A percentile compares a stretch with the other conserved stretches of the same genome.
These are phyloP conservation scores for Synanthedon andrenaeformis DNA, from an alignment of 2,888 invertebrate species.

Conservation along the genomic window DNA sequence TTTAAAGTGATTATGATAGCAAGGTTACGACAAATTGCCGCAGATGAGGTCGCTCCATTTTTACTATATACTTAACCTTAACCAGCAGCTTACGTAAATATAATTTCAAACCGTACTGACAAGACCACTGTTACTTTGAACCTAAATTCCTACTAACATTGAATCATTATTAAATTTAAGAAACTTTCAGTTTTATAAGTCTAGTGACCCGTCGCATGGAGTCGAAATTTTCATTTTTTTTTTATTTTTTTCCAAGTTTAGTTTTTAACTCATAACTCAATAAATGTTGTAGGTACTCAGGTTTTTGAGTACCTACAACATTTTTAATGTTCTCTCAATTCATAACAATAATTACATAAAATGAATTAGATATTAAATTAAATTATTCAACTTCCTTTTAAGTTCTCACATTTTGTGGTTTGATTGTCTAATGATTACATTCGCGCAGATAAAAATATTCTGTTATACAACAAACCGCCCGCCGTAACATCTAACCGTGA, in stretches of 20 bases:
- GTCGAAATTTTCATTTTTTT: no score
- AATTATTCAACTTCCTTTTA: background rate
- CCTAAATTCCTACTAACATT: background rate
- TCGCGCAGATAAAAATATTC: slow-evolving; percentile 15
- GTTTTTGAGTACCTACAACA: no score
- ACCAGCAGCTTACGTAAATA: background rate
- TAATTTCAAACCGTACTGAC: background rate
- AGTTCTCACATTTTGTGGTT: background rate
- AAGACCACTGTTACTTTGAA: background rate
- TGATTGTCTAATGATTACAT: slow-evolving; percentile 2
- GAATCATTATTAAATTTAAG: no score
- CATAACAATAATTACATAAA: background rate
- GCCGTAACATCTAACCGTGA: slow-evolving; percentile 18
- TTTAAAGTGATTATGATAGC: background rate
- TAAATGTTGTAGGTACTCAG: no score
- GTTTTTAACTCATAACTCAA: no score
- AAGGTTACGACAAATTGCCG: background rate
- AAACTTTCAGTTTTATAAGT: no score
- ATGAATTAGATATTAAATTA: background rate
- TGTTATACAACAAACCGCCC: slow-evolving; percentile 21
- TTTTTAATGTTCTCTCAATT: background rate
- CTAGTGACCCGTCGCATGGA: no score
- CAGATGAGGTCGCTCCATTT: background rate
- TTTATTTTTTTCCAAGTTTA: no score
- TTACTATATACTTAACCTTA: background rate